Evolutionary conservation across 2,797 vertebrate genomes (phyloP), one percentile per base, ranked within the genome.

Genomic region (Acestrorhynchus altus): DNA sequence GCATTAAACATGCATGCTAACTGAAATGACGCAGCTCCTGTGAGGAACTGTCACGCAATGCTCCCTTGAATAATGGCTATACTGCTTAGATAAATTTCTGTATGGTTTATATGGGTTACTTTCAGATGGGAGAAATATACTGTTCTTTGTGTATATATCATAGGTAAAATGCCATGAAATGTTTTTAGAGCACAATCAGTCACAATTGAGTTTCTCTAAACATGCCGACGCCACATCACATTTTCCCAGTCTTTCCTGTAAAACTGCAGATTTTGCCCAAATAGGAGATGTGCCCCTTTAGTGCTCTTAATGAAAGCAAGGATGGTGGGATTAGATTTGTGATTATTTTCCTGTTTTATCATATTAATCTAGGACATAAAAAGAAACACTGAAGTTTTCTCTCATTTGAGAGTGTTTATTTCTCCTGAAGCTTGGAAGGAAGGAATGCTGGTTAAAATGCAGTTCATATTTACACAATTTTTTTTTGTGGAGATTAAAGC

Each of bases 321-420:
- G 83, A 85, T 82, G 86, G 86, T 90, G 87, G 78, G 84, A 88
- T n/a, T 69, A 81, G 65, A 80, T 83, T 77, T 52, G 78, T 86
- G 85, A 88, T 88, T 90, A 82, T 92, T 90, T 90, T 88, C 86
- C 75, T 59, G 81, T 83, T 87, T 90, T 90, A 91, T 93, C 89
- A 66, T 76, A 57, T 52, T 77, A 71, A 91, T 93, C 90, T 91
- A 63, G 51, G 83, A 77, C 85, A 76, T 54, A 40, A 65, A 71
- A 76, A 77, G 70, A 81, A 72, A 80, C 76, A 70, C 86, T 86
- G 74, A 84, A 76, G 86, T 83, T 74, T 68, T 69, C 68, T 84
- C 82, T 82, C 81, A 86, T 90, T 88, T 84, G 61, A 60, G 75
- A 78, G 54, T 89, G 90, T 92, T 93, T 91, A 91, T 91, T 93